Evolutionary conservation across 2,113 vertebrate species (phyloP), one percentile per base, ranked within the genome.

Genomic region (Epinephelus cyanopodus): DNA sequence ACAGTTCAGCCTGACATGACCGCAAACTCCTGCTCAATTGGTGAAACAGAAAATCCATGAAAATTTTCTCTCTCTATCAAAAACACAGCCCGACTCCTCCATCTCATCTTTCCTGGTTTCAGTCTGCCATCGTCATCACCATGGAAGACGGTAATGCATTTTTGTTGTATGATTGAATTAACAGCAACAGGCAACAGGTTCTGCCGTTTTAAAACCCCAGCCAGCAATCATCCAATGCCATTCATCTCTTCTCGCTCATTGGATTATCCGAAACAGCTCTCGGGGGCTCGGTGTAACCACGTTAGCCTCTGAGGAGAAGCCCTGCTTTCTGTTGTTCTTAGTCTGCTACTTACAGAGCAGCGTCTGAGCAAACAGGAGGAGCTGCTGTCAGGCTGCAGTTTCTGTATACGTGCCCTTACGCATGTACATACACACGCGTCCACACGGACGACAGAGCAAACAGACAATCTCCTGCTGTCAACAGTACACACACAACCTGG

Each of bases 191-290:
- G 76, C 74, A 60, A 63, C 74, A 66, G 79, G 62, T 73, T 65
- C 27, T 23, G 61, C n/a, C 17, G n/a, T 83, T 79, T 87, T 58
- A 66, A 80, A 86, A 77, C 45, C 61, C 54, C 58, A 63, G 82
- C 70, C 85, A 42, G 74, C 67, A 62, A 83, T 77, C 67, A 61
- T 53, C 54, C 74, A 18, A 9, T 70, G 74, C 67, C 89, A 86
- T 91, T 88, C 85, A 86, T 91, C 84, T 84, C 42, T 7, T 4
- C 79, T 56, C 14, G 6, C 65, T 90, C 86, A 90, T 91, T 86
- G 68, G 83, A 92, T 93, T 89, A 93, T 50, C 37, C 60, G 84
- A 87, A 88, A 82, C 82, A 79, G 86, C 83, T 89, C 76, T 78
- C 12, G 14, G 78, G 66, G 79, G 84, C 86, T 85, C 23, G 33